phyloP scores from a whole-genome alignment of 2,797 vertebrate genomes.

The Sciurus carolinensis region DNA sequence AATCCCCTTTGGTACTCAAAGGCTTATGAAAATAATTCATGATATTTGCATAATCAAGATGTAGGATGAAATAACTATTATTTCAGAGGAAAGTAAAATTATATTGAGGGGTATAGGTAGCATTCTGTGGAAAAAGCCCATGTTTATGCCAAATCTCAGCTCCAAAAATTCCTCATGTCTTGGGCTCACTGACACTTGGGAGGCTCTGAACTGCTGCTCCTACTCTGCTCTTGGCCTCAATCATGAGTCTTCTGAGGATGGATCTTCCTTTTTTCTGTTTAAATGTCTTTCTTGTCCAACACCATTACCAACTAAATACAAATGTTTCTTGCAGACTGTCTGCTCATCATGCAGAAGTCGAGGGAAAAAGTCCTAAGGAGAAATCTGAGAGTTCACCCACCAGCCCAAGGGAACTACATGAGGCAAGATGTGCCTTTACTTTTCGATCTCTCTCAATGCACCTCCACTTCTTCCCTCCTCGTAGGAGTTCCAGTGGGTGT shows the following conservation, averaged over 20 bases:
- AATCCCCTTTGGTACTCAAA: conserved; percentile 8
- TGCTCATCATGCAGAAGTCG: background rate
- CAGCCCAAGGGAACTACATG: background rate
- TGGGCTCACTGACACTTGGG: background rate
- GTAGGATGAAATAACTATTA: background rate
- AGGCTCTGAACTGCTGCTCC: background rate
- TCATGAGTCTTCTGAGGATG: background rate
- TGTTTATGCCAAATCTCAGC: background rate
- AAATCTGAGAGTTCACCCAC: background rate
- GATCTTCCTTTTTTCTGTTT: background rate
- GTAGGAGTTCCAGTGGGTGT: background rate
- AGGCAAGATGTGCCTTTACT: background rate
- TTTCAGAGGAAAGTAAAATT: conserved; percentile 49
- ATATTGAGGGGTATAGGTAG: background rate
- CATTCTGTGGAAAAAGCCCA: background rate
- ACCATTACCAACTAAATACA: background rate
- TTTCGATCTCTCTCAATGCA: background rate
- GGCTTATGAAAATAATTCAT: conserved; percentile 13
- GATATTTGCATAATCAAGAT: conserved; percentile 30
- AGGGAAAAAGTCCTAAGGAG: background rate
- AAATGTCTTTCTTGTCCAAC: background rate
- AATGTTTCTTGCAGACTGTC: background rate
- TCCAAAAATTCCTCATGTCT: background rate
- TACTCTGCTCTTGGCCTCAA: background rate
- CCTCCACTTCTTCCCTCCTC: background rate